These are phyloP conservation scores for Ornithoptera priamus DNA, from an alignment of 2,888 invertebrate genomes.

Conservation along the genomic window DNA sequence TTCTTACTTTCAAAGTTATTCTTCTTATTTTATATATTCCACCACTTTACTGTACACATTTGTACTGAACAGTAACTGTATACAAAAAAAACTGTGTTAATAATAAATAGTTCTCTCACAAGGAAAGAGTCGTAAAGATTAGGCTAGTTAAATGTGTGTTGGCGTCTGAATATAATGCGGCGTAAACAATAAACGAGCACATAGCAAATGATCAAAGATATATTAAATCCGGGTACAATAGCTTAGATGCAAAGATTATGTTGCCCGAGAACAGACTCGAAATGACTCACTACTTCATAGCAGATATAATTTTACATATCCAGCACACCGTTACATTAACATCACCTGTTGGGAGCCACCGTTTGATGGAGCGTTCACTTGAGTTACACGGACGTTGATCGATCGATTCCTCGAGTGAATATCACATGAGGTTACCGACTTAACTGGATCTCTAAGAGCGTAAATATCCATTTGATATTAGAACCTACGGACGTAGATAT, in stretches of 20 bases:
- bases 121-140: too few species aligned
- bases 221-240: too few species aligned
- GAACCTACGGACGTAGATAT: background rate
- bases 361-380: slow-evolving; percentile 35
- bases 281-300: slow-evolving; percentile 1
- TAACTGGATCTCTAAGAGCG: background rate
- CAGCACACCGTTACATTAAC: slow-evolving; percentile 20
- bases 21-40: too few species aligned
- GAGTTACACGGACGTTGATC: slow-evolving; percentile 36
- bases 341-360: slow-evolving; percentile 34
- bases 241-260: background rate
- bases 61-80: too few species aligned
- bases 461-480: background rate
- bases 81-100: too few species aligned
- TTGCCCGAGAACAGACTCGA: background rate
- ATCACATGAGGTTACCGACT: slow-evolving; percentile 16
- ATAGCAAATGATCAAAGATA: too few species aligned
- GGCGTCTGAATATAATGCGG: too few species aligned
- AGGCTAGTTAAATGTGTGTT: too few species aligned
- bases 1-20: too few species aligned
- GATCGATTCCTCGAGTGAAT: slow-evolving; percentile 31
- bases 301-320: slow-evolving; percentile 24
- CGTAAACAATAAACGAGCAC: too few species aligned
- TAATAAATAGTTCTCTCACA: too few species aligned
- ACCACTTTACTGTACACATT: too few species aligned